phyloP scores from a whole-genome alignment of 2,113 vertebrate genomes.

The Gobius niger region DNA sequence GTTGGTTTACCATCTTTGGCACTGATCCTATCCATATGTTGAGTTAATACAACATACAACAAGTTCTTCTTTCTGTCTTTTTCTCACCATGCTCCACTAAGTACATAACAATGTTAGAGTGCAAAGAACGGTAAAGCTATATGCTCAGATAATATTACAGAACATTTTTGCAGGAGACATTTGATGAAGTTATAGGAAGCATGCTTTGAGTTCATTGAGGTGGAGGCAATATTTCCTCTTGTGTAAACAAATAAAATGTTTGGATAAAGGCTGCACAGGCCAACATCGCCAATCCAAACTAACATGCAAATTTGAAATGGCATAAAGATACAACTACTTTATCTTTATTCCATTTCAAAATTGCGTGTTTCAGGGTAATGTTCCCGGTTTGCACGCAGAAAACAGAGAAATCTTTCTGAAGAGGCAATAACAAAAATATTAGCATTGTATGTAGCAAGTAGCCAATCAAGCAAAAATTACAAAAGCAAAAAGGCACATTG shows the following conservation, averaged over 20 bases:
- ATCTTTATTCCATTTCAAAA: too few species aligned
- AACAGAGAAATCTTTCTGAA: background rate
- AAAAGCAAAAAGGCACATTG: background rate
- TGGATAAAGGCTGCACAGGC: background rate
- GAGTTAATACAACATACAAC: too few species aligned
- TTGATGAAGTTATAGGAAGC: background rate
- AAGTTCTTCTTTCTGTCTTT: too few species aligned
- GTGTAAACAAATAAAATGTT: background rate
- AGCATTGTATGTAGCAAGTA: background rate
- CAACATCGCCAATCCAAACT: too few species aligned
- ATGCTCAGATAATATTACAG: slow-evolving; percentile 4
- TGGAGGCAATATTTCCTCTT: background rate
- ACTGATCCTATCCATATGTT: too few species aligned
- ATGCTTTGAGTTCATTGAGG: background rate
- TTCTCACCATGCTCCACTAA: background rate
- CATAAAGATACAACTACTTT: too few species aligned
- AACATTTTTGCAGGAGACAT: background rate
- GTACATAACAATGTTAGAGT: background rate
- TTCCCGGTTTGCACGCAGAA: too few species aligned
- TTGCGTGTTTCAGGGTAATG: too few species aligned
- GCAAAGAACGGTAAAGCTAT: background rate
- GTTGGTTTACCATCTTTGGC: too few species aligned
- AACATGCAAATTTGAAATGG: too few species aligned
- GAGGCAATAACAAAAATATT: background rate
- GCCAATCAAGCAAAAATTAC: background rate